Evolutionary conservation across 2,113 vertebrate species (phyloP), one percentile per base, ranked within the genome.

Genomic region (Ranitomeya variabilis): DNA sequence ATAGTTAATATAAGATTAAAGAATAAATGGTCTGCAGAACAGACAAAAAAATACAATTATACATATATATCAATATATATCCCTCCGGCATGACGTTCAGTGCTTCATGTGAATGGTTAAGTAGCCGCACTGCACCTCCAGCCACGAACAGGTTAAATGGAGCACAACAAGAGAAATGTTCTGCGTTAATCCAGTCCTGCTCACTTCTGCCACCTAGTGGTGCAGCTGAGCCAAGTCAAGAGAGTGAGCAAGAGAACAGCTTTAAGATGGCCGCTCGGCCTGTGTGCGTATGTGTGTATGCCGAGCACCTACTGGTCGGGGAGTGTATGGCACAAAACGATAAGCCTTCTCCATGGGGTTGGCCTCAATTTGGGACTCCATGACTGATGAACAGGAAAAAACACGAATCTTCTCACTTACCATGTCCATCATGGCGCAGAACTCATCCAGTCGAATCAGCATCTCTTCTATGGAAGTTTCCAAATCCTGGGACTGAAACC

Each of bases 121-220:
- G 82, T 26, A 55, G 26, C 26, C 37, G 66, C 51, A n/a, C 23
- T 23, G 19, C 45, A 74, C 67, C 87, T 76, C 37, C 67, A 45
- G 87, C 80, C 67, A 62, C 64, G 79, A 88, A 78, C 21, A 90
- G 90, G 92, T 91, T 93, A 91, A 92, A 91, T 89, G 89, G 85
- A 91, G 89, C 85, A 88, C 54, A 12, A 88, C 54, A 12, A 5
- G 86, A 59, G 91, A 89, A 80, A 79, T 83, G 16, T 89, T 18
- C 14, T 4, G 74, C 83, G 90, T 90, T 88, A 90, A 90, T 8
- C 79, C 90, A 81, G 84, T 60, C 76, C 84, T 69, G 84, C 91
- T 77, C 91, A 84, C 90, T 89, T 80, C 91, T 91, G 94, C 94
- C 94, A 93, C 94, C 93, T 94, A 90, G 91, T 87, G 94, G 83